Conservation (phyloP, 2,888 invertebrate species). For the Hymenopus coronatus region DNA sequence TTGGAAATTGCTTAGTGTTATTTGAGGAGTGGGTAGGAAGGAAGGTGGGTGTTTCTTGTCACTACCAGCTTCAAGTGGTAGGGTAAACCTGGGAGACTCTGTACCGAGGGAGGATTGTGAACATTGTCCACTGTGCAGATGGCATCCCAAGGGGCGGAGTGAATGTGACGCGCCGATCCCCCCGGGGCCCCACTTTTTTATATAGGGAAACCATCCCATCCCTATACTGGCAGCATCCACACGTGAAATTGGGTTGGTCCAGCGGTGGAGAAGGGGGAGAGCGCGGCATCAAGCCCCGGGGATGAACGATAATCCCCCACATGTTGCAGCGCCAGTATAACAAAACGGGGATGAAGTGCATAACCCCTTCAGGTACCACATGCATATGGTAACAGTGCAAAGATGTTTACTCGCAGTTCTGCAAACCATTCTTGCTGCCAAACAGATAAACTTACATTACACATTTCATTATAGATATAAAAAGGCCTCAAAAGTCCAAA, state of each 20-base stretch:
- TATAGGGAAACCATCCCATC: background rate
- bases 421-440: too few species aligned
- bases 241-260: conserved; percentile 29
- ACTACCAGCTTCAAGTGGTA: background rate
- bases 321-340: conserved; percentile 10
- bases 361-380: background rate
- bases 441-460: too few species aligned
- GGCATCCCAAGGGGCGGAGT: conserved; percentile 24
- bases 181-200: background rate
- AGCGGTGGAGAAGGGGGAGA: background rate
- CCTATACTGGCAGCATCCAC: conserved; percentile 16
- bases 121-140: conserved; percentile 31
- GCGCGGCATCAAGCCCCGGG: conserved; percentile 6
- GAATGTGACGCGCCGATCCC: conserved; percentile 23
- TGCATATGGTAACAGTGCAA: background rate
- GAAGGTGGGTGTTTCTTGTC: background rate
- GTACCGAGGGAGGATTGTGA: conserved; percentile 2
- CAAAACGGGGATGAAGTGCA: background rate
- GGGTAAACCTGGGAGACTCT: background rate
- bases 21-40: too few species aligned
- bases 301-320: conserved; percentile 16
- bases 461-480: too few species aligned
- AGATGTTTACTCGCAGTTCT: too few species aligned
- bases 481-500: too few species aligned
- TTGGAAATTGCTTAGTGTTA: too few species aligned